Base-by-base conservation (phyloP, 2,888 invertebrate species). In the Clanis bilineata region DNA sequence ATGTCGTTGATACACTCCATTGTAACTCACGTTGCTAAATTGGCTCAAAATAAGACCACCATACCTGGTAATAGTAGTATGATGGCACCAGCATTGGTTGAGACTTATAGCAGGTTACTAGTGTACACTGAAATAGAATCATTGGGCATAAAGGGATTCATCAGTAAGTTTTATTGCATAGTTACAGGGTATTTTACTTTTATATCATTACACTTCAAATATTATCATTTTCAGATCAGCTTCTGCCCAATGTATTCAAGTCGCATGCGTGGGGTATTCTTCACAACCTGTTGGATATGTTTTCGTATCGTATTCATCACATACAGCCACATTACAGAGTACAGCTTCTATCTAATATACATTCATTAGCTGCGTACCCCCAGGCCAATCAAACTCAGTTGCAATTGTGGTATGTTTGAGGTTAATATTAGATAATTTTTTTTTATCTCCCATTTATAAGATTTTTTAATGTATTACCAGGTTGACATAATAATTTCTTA, bases 61-160 rank as follows among this genome's bases (percentile, higher is more conserved):
- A 94, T 96, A 79, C 96, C 97, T 0, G 91, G 92, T 0, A 90
- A 86, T 51, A 90, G 86, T 51, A 89, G 83, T 60, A 92, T 90
- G 85, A 93, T 97, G 78, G 96, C 98, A 0, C 98, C 98, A 0
- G 98, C 98, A 0, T 88, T 98, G 0, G 97, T 99, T 0, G 98
- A 99, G 88, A 99, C 98, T 0, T 99, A 98, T 89, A 97, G 98
- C 62, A 93, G 98, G 57, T 90, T 99, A 15, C 88, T 99, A 57
- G 98, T 98, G 0, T 99, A 99, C 78, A 98, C 98, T 7, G 99
- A 99, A 92, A 98, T 98, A 59, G 99, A 99, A 85, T 97, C 98
- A 15, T 93, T 99, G 56, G 98, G 99, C 32, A 98, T 99, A 64
- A 99, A 99, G 90, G 98, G 98, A 58, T 98, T 98, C 83, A 96